Percentiles rank a stretch among this genome's conserved stretches.
These are phyloP conservation scores for Urocyon cinereoargenteus DNA, from an alignment of 2,797 vertebrate genomes.

Conservation along the genomic window DNA sequence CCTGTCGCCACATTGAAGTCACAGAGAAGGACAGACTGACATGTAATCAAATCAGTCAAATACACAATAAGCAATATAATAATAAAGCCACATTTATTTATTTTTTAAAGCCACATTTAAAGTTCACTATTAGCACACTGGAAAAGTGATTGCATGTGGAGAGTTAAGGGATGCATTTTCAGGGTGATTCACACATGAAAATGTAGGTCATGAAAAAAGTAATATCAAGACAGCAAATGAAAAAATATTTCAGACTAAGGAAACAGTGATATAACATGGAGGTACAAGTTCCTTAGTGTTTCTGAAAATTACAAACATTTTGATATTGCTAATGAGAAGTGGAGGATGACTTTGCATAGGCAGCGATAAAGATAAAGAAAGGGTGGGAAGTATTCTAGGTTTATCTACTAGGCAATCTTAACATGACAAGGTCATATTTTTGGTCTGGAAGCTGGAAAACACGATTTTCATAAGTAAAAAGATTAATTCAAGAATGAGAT, in stretches of 20 bases:
- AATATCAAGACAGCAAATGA: background rate
- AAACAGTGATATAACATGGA: background rate
- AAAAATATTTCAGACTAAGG: background rate
- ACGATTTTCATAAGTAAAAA: conserved; percentile 13
- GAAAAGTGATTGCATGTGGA: background rate
- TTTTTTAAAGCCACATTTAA: background rate
- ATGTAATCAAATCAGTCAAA: background rate
- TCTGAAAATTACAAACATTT: background rate
- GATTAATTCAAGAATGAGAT: conserved; percentile 19
- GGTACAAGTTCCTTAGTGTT: background rate
- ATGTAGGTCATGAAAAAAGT: background rate
- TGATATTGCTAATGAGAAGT: background rate
- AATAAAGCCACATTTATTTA: background rate
- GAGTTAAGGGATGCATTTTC: background rate
- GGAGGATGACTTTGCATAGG: background rate
- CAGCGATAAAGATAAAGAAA: background rate
- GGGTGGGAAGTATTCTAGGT: background rate
- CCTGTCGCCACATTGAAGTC: background rate
- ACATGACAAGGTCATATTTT: background rate
- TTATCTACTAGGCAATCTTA: background rate
- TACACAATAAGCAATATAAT: background rate
- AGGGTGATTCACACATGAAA: background rate
- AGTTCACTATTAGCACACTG: background rate
- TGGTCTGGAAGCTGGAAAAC: background rate
- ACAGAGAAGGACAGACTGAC: background rate